Percentiles rank a stretch among this genome's conserved stretches.
phyloP scores from a whole-genome alignment of 2,797 vertebrate genomes.

The Pteronotus mesoamericanus region DNA sequence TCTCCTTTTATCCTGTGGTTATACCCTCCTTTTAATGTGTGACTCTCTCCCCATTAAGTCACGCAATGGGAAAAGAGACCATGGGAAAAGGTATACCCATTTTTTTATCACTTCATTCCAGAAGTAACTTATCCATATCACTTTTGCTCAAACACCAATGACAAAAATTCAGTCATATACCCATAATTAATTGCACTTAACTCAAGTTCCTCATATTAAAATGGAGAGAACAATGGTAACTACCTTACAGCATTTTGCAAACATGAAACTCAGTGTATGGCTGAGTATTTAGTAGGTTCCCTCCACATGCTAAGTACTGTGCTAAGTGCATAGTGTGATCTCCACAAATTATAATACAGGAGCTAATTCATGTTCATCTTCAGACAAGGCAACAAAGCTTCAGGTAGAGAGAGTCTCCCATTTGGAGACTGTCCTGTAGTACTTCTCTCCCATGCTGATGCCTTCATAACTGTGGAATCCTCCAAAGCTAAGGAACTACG shows the following conservation, averaged over 20 bases:
- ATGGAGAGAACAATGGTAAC: background rate
- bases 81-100: background rate
- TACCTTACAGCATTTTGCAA: background rate
- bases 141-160: background rate
- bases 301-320: background rate
- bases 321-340: background rate
- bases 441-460: background rate
- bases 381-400: background rate
- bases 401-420: background rate
- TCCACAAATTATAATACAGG: background rate
- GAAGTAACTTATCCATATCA: background rate
- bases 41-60: background rate
- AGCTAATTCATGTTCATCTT: background rate
- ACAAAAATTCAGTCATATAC: background rate
- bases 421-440: background rate
- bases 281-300: background rate
- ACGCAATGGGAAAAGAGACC: background rate
- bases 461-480: background rate
- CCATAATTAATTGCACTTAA: background rate
- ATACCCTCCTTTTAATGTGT: background rate
- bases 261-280: background rate
- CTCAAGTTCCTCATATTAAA: background rate
- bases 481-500: background rate
- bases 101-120: background rate
- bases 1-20: background rate